Conservation (phyloP, 2,888 invertebrate genomes). For the Chrysodeixis includens region DNA sequence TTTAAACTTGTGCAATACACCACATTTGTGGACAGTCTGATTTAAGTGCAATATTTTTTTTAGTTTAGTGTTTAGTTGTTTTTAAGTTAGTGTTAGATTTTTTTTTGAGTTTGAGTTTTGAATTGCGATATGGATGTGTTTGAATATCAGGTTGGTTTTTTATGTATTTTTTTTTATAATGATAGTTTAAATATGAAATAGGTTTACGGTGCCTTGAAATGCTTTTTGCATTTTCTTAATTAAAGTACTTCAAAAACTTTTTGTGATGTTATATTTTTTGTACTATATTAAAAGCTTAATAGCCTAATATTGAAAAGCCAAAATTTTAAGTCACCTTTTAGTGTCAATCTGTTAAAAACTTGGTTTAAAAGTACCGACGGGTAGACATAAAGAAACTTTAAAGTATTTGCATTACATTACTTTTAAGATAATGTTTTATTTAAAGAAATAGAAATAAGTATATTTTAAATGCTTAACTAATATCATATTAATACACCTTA, state of each 20-base stretch:
- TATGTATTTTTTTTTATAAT: constrained; percentile 21
- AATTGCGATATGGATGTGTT: constrained; percentile 81
- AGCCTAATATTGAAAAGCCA: too few relatives aligned
- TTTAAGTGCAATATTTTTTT: constrained; percentile 78
- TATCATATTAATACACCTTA: background rate
- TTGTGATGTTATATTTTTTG: too few relatives aligned
- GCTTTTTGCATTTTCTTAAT: background rate
- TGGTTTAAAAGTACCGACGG: too few relatives aligned
- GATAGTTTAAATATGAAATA: too few relatives aligned
- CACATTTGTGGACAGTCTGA: constrained; percentile 83
- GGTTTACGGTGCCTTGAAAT: too few relatives aligned
- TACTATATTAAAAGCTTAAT: too few relatives aligned
- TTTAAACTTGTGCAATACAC: constrained; percentile 78
- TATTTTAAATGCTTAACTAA: background rate
- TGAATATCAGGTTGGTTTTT: constrained; percentile 83
- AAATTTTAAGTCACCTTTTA: too few relatives aligned
- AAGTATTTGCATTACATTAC: too few relatives aligned
- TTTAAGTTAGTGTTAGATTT: constrained; percentile 63
- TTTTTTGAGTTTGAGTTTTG: constrained; percentile 53
- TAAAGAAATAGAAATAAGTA: background rate
- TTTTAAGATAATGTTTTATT: background rate
- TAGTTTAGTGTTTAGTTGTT: too few relatives aligned
- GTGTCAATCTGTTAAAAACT: too few relatives aligned
- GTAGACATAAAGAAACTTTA: too few relatives aligned
- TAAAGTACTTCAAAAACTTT: too few relatives aligned